Evolutionary conservation across 2,113 vertebrate species (phyloP), one percentile per base, ranked within the genome.

Genomic region (Leptobrachium ailaonicum): DNA sequence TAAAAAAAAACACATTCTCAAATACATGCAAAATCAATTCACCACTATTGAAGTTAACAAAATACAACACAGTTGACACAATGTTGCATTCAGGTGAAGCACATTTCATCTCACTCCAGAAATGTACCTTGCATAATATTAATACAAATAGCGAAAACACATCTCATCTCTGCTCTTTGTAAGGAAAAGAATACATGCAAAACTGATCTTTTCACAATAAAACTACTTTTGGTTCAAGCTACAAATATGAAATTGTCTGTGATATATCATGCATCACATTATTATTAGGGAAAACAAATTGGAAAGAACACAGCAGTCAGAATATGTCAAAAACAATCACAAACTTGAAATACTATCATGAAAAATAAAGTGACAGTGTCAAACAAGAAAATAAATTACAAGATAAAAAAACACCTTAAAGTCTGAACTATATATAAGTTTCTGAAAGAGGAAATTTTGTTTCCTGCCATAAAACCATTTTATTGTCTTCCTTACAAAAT

Each of bases 201-300:
- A 80, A 74, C 71, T 68, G 71, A 67, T 74, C 43, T 67, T 73
- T 67, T 40, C 54, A 41, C 63, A 53, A 66, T 80, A 80, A 80
- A 80, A 80, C 78, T 73, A 73, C 71, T 53, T 45, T 58, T 56
- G 53, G 47, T 80, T 73, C 10, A 14, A 66, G 47, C 67, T 58
- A 74, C 63, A 67, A 80, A 80, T 68, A 74, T 74, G 42, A 67
- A 80, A 73, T 73, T 80, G 71, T 74, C 62, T 80, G 71, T 74
- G 71, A 67, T 80, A 80, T 80, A 80, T 68, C 71, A 80, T 73
- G 78, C 43, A 76, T 76, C 74, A 80, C 73, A 80, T 80, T 74
- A 80, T 80, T 80, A 56, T 41, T 14, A 44, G 20, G 71, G 62
- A 58, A 71, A 80, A 74, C 71, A 74, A 53, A 74, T 67, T 80